Percentiles rank a stretch among this genome's conserved stretches.
Conservation (phyloP, 2,113 vertebrate genomes). For the Nyctibius bracteatus region DNA sequence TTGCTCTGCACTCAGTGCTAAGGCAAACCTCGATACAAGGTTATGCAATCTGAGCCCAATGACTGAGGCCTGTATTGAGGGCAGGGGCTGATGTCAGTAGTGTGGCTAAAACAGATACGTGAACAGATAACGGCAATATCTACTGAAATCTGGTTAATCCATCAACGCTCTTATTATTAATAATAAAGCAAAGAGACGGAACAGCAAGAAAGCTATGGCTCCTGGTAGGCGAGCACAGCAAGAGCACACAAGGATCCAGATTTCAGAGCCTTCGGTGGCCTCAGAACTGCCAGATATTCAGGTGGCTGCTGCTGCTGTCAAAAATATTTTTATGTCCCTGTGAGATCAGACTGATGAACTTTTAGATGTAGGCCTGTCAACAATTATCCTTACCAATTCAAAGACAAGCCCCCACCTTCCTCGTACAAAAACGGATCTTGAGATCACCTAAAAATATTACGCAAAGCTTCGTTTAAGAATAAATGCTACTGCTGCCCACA, state of each 20-base stretch:
- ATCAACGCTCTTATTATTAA: not conserved
- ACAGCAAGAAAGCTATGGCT: not conserved
- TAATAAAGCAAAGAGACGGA: not conserved
- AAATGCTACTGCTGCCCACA: not conserved
- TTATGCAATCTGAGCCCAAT: not conserved
- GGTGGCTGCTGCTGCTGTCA: not conserved
- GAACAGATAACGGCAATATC: not conserved
- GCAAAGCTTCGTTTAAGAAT: not conserved
- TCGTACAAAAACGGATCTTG: not conserved
- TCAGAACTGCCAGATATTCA: not conserved
- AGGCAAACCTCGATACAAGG: not conserved
- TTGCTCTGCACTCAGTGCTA: not conserved
- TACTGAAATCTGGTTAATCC: not conserved
- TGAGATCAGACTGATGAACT: not conserved
- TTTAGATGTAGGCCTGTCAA: not conserved
- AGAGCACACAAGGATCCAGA: not conserved
- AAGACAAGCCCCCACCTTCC: not conserved
- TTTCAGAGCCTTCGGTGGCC: not conserved
- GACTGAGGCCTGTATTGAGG: not conserved
- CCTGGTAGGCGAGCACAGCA: not conserved
- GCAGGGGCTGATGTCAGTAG: not conserved
- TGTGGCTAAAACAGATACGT: accelerated
- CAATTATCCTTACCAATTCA: not conserved
- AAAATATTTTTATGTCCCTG: not conserved
- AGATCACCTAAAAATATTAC: not conserved